Base-by-base conservation (phyloP, 2,888 invertebrate species). In the Invenusta paracnida region DNA sequence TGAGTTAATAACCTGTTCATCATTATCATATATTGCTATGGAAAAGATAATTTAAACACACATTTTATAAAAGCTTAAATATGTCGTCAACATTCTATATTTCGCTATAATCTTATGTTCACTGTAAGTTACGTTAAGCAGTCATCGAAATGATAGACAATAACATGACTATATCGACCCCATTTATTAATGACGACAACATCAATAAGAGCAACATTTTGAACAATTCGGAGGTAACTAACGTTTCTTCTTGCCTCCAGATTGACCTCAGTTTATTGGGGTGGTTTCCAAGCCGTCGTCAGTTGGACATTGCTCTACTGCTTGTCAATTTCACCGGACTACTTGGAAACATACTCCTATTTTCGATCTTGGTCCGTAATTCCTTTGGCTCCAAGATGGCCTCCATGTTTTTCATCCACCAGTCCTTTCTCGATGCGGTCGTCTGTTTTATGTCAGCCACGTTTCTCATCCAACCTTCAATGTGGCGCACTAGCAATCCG, bases 361-460 rank as follows among this genome's bases (percentile, higher is more conserved):
- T 85, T 11, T 29, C 27, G 1, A 27, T 84, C 1, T 28, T 85
- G 17, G 1, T 23, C 0, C 5, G 27, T 1, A 79, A 31, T 2
- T 29, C 29, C 11, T 11, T 83, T 1, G 67, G 30, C 2, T 79
- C 73, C 2, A 23, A 25, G 2, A 23, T 73, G 82, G 73, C 85
- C 2, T 84, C 85, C 2, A 23, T 83, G n/a, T 84, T 85, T 2
- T 85, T 85, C 27, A 25, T 29, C 23, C 29, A 29, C 67, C 85
- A 85, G 82, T 29, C 81, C 17, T 2, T 30, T 11, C 29, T 28
- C 1, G 85, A 85, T 27, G 29, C 27, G 2, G 23, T n/a, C 5
- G 85, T 85, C 2, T 84, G 82, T 82, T 27, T 30, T n/a, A 79
- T 27, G 30, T 85, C 85, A 29, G 85, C 85, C 23, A 2, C 84